A percentile compares a stretch with the other conserved stretches of the same genome.
Conservation (phyloP, 1,140 invertebrate genomes). For the Pachypsylla venusta region DNA sequence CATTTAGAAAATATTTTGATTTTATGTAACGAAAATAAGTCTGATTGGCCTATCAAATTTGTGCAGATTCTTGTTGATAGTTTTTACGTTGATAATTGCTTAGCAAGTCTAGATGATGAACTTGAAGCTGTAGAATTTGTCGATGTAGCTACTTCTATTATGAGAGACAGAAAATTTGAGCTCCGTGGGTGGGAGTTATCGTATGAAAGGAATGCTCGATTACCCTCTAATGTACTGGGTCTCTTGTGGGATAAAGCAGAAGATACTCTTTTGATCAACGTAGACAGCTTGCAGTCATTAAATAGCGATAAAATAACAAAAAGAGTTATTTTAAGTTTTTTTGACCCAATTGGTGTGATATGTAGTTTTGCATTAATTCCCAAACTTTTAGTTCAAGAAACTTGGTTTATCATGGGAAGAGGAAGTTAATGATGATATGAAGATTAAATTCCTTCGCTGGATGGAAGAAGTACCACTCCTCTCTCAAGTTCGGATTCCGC, state of each 20-base stretch:
- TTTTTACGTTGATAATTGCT: not conserved
- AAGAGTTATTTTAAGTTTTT: constrained; percentile 15
- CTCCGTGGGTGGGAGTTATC: not conserved
- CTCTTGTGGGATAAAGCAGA: not conserved
- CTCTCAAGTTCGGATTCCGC: not conserved
- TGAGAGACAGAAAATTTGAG: not conserved
- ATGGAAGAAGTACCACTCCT: not conserved
- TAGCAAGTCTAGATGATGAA: not conserved
- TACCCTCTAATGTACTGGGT: not conserved
- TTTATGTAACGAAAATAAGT: not conserved
- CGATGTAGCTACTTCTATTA: not conserved
- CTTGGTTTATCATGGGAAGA: constrained; percentile 17
- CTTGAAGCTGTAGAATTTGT: not conserved
- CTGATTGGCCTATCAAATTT: not conserved
- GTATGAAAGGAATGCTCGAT: not conserved
- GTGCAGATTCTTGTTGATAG: not conserved
- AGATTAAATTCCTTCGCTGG: constrained; percentile 7
- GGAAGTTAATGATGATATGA: constrained; percentile 13
- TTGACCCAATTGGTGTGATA: constrained; percentile 19
- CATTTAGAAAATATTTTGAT: constrained; percentile 8
- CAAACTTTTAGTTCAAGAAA: constrained; percentile 16
- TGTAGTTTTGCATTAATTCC: constrained; percentile 11
- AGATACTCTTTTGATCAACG: not conserved
- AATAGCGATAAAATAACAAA: constrained; percentile 13
- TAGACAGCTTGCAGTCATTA: not conserved